Evolutionary conservation across 2,797 vertebrate species (phyloP), one percentile per base, ranked within the genome.

Genomic region (Brotula barbata): DNA sequence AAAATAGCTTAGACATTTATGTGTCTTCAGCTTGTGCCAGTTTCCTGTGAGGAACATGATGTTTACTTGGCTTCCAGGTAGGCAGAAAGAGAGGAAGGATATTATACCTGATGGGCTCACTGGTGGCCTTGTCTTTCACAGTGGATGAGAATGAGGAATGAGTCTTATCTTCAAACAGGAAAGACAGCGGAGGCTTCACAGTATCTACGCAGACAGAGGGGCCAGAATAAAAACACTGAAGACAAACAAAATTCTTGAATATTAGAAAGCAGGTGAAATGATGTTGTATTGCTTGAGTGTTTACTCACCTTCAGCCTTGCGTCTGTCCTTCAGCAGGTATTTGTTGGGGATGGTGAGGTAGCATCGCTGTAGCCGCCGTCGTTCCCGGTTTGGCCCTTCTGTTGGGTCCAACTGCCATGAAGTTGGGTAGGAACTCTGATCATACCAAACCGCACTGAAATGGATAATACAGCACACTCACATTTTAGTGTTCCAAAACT

Each of bases 71-170:
- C 6, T 53, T 17, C 58, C 2, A 50, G 22, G 17, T n/a, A 34
- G 31, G 40, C 16, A 40, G 14, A 41, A 16, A 40, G 22, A 54
- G 10, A 19, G 3, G 3, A 41, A 17, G 6, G 17, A 19, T 15
- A 17, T 44, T 16, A 40, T 89, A 98, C 97, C 96, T 95, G 91
- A 98, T 99, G 58, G 93, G 90, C 83, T 99, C 97, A 83, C 96
- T 98, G 63, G 97, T 98, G 79, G 97, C 97, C 94, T 99, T 99
- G 85, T 99, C 97, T 87, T 99, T 99, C 59, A 99, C 97, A 16
- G 96, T 98, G 49, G 97, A 98, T 44, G 96, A 99, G 81, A 96
- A 95, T 62, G 95, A 98, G 58, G 95, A 98, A 89, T 96, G 94
- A 8, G 94, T 97, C 90, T 97, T 97, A 72, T 99, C 97, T 86